Conservation (phyloP, 2,113 vertebrate species). For the Crocuta crocuta region DNA sequence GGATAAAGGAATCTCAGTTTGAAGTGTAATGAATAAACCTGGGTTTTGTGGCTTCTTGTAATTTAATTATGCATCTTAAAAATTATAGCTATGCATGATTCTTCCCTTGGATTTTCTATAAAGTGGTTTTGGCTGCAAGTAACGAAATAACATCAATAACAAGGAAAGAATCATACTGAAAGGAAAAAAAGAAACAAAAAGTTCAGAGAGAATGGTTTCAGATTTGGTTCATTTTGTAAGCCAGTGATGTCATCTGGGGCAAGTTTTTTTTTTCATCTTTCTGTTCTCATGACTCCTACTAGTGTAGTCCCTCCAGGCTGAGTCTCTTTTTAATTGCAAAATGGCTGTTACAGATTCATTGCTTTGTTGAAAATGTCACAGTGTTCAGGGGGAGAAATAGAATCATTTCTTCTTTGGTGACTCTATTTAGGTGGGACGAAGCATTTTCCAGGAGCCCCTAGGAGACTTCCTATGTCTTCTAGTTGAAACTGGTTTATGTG, state of each 20-base stretch:
- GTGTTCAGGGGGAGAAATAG: background rate
- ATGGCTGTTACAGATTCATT: background rate
- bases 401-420: background rate
- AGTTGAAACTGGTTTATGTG: background rate
- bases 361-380: background rate
- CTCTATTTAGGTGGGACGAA: background rate
- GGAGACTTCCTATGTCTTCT: background rate
- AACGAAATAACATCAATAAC: background rate
- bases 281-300: background rate
- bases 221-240: background rate
- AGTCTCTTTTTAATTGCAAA: constrained; percentile 32
- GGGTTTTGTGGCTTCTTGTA: background rate
- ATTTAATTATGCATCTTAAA: constrained; percentile 14
- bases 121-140: background rate
- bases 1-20: constrained; percentile 42
- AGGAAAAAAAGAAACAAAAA: background rate
- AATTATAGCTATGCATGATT: background rate
- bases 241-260: background rate
- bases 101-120: constrained; percentile 22
- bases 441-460: background rate
- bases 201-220: background rate
- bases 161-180: background rate
- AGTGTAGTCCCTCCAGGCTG: background rate
- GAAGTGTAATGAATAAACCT: background rate
- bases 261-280: background rate